A percentile compares a stretch with the other conserved stretches of the same genome.
Conservation (phyloP, 1,140 invertebrate species). For the Choristoneura fumiferana region DNA sequence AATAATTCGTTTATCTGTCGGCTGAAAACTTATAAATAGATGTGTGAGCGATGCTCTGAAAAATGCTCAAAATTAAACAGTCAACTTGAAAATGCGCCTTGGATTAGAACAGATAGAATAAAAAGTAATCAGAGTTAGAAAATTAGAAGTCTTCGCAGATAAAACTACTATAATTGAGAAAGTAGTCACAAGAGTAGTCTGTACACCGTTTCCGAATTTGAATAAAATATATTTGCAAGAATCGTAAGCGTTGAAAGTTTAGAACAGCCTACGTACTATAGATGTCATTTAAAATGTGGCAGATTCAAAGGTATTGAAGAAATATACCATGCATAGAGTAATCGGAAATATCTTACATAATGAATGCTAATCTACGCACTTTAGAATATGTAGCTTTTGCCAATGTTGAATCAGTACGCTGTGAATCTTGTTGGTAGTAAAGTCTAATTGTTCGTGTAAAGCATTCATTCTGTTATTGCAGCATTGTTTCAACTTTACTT, state of each 20-base stretch:
- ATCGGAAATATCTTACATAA: constrained; percentile 34
- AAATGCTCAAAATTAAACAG: constrained; percentile 53
- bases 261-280: constrained; percentile 20
- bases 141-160: constrained; percentile 20
- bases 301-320: constrained; percentile 19
- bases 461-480: constrained; percentile 52
- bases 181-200: constrained; percentile 13
- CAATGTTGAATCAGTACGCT: constrained; percentile 29
- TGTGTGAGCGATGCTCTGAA: constrained; percentile 39
- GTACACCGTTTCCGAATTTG: constrained; percentile 17
- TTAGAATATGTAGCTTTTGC: constrained; percentile 22
- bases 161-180: constrained; percentile 21
- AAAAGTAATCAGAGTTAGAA: constrained; percentile 37
- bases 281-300: constrained; percentile 16
- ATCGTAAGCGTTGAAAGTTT: constrained; percentile 32
- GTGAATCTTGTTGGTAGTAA: not conserved
- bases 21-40: constrained; percentile 8
- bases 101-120: constrained; percentile 59
- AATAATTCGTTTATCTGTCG: constrained; percentile 3
- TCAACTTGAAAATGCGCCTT: constrained; percentile 57
- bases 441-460: constrained; percentile 40
- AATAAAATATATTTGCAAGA: constrained; percentile 17
- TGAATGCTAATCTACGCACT: constrained; percentile 35
- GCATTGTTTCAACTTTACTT: constrained; percentile 42
- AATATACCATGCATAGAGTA: constrained; percentile 43